phyloP scores from a whole-genome alignment of 2,113 vertebrate genomes.

The Daboia siamensis region DNA sequence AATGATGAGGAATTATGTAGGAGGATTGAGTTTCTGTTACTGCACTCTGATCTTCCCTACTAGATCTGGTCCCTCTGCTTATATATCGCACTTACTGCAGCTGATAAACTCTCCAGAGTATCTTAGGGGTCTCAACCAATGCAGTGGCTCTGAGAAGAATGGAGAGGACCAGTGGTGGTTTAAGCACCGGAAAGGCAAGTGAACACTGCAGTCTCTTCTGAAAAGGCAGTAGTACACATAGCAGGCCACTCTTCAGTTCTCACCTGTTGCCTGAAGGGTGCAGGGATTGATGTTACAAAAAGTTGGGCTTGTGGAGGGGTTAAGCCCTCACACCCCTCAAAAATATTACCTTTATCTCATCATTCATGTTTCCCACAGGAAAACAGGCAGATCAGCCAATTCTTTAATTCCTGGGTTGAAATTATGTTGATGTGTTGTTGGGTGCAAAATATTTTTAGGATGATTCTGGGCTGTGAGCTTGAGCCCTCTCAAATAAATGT shows the following conservation, averaged over 20 bases:
- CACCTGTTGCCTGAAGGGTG: background rate
- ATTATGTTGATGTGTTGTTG: background rate
- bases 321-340: background rate
- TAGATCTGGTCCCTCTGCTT: background rate
- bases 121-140: background rate
- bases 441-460: background rate
- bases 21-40: too few species aligned
- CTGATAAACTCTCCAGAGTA: background rate
- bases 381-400: background rate
- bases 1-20: background rate
- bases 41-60: background rate
- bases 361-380: background rate
- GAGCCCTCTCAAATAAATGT: background rate
- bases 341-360: background rate
- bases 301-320: background rate
- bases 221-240: background rate
- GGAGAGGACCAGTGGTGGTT: background rate
- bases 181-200: background rate
- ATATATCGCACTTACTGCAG: background rate
- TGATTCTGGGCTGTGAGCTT: background rate
- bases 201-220: background rate
- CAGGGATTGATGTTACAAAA: background rate
- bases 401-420: background rate
- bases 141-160: background rate
- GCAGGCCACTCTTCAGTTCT: background rate